Percentiles rank a stretch among this genome's conserved stretches.
Conservation (phyloP, 64 coral and sea anemone species). For the Montipora cactus region DNA sequence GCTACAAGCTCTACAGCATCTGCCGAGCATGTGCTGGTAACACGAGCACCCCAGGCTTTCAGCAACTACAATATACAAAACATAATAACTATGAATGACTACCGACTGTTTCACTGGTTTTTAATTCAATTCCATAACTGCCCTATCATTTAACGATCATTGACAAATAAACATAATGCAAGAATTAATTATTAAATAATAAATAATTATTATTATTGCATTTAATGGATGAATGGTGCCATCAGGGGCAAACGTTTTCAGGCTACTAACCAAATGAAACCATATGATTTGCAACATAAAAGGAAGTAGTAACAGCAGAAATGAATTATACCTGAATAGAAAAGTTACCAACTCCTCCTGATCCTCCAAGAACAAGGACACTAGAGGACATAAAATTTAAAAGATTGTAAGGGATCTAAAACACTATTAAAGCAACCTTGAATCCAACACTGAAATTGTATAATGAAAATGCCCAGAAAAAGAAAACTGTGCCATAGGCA, state of each 20-base stretch:
- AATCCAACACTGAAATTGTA: no score
- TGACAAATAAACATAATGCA: no score
- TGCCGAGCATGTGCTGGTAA: constrained; percentile 78
- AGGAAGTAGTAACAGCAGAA: no score
- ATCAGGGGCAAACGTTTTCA: no score
- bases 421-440: background rate
- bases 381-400: constrained; percentile 20
- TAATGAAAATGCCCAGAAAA: no score
- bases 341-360: constrained; percentile 90
- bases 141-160: no score
- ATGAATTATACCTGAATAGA: constrained; percentile 74
- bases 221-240: no score
- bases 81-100: background rate
- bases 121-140: background rate
- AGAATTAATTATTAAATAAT: no score
- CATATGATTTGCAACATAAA: no score
- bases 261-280: no score
- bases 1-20: constrained; percentile 85
- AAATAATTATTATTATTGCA: no score
- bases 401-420: background rate
- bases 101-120: background rate
- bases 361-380: constrained; percentile 86
- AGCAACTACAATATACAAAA: constrained; percentile 48
- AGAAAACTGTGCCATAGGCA: no score
- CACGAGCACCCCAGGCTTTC: constrained; percentile 92